A percentile compares a stretch with the other conserved stretches of the same genome.
Evolutionary conservation across 37 sponge, comb jelly and placozoan species (phyloP).

Genomic region (Ephydatia muelleri): DNA sequence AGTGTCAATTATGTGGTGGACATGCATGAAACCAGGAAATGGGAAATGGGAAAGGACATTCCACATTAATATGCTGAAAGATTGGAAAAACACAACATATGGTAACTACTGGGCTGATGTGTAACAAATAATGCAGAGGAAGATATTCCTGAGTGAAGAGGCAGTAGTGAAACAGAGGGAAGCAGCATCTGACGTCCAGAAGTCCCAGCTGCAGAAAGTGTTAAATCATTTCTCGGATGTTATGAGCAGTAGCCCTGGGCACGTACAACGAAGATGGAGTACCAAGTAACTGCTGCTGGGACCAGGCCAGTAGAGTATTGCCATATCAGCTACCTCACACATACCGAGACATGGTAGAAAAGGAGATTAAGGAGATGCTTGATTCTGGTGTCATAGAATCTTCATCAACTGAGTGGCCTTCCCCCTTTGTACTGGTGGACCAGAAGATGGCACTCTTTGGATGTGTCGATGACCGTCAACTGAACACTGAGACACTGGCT

Average conservation of each 20-base stretch:
- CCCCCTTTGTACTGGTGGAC: constrained; percentile 46
- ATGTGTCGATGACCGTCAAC: constrained; percentile 57
- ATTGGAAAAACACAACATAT: too few species aligned
- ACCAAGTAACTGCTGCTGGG: not conserved
- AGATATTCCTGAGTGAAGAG: constrained; percentile 13
- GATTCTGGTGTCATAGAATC: too few species aligned
- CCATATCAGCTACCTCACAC: constrained; percentile 43
- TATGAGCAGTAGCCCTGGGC: constrained; percentile 7
- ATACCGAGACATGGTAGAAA: too few species aligned
- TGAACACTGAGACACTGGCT: constrained; percentile 58
- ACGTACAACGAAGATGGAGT: constrained; percentile 11
- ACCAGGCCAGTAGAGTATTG: constrained; percentile 15
- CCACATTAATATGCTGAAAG: constrained; percentile 36
- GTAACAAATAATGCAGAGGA: too few species aligned
- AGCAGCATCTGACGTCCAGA: not conserved
- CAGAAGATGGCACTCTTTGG: constrained; percentile 47
- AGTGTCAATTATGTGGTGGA: constrained; percentile 34
- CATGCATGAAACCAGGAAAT: constrained; percentile 27
- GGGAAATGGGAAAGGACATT: constrained; percentile 9
- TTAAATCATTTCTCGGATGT: constrained; percentile 14
- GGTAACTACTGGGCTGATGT: too few species aligned
- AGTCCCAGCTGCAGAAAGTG: not conserved
- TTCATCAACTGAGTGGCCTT: constrained; percentile 47
- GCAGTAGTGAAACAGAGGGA: not conserved
- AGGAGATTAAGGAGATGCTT: too few species aligned